Conservation (phyloP, 2,888 invertebrate genomes). For the Orgyia antiqua region DNA sequence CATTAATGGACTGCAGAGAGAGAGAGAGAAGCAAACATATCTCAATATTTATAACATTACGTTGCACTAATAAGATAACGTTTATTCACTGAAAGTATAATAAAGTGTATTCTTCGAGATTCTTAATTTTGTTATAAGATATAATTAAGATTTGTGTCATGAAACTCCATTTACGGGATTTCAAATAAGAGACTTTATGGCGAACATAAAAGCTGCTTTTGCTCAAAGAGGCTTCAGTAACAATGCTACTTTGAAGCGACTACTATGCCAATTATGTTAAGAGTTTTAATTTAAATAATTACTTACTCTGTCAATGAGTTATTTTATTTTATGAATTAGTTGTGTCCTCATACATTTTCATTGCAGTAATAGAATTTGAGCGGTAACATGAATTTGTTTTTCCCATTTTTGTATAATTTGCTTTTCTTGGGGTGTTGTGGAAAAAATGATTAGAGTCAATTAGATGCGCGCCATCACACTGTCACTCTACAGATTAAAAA, state of each 20-base stretch:
- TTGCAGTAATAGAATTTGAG: too few species aligned
- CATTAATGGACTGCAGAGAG: too few species aligned
- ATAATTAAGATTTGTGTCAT: background rate
- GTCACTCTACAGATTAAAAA: too few species aligned
- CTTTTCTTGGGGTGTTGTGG: too few species aligned
- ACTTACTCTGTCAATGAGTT: background rate
- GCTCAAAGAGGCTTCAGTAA: background rate
- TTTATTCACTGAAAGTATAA: too few species aligned
- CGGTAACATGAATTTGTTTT: too few species aligned
- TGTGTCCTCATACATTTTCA: too few species aligned
- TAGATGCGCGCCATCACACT: too few species aligned
- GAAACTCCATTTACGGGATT: background rate
- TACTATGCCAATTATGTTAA: background rate
- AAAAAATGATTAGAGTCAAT: too few species aligned
- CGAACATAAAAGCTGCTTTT: background rate
- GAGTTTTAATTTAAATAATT: background rate
- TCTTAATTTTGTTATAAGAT: background rate
- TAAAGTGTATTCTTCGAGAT: background rate
- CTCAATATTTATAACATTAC: constrained; percentile 2
- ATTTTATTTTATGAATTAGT: background rate
- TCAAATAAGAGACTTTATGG: background rate
- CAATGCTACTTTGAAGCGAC: constrained; percentile 1
- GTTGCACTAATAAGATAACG: too few species aligned
- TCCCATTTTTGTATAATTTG: too few species aligned
- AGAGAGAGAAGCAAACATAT: too few species aligned